Percentiles rank a stretch among this genome's conserved stretches.
These are phyloP conservation scores for Chaetura pelagica DNA, from an alignment of 2,113 vertebrate species.

Conservation along the genomic window DNA sequence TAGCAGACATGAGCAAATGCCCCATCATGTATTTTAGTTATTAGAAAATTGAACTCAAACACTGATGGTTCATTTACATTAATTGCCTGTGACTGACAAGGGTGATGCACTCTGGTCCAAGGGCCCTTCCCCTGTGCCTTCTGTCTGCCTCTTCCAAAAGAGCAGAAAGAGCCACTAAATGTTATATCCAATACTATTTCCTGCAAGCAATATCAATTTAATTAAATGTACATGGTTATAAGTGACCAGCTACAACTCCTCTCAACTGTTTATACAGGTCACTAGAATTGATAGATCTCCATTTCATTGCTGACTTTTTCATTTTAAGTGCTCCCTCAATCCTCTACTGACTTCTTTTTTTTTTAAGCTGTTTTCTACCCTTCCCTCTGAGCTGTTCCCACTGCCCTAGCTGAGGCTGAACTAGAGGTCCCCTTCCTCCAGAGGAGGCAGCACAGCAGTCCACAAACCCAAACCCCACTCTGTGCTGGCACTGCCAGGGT, in stretches of 20 bases:
- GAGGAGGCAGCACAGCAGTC: not conserved
- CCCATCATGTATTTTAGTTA: not conserved
- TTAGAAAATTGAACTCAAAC: not conserved
- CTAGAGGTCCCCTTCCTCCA: not conserved
- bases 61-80: not conserved
- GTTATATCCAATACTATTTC: not conserved
- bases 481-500: too few relatives aligned
- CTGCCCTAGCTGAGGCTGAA: not conserved
- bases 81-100: not conserved
- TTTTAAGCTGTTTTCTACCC: not conserved
- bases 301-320: constrained; percentile 10
- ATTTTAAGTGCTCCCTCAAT: not conserved
- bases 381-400: not conserved
- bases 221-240: constrained; percentile 41
- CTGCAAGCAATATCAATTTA: constrained; percentile 22
- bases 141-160: not conserved
- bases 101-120: not conserved
- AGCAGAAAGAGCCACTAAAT: not conserved
- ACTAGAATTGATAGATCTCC: constrained; percentile 20
- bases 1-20: not conserved
- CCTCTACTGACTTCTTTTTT: not conserved
- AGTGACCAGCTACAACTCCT: not conserved
- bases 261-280: constrained; percentile 3
- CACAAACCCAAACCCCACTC: not conserved
- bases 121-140: not conserved